phyloP scores from a whole-genome alignment of 1,140 invertebrate species.

The Hydropsyche tenuis region DNA sequence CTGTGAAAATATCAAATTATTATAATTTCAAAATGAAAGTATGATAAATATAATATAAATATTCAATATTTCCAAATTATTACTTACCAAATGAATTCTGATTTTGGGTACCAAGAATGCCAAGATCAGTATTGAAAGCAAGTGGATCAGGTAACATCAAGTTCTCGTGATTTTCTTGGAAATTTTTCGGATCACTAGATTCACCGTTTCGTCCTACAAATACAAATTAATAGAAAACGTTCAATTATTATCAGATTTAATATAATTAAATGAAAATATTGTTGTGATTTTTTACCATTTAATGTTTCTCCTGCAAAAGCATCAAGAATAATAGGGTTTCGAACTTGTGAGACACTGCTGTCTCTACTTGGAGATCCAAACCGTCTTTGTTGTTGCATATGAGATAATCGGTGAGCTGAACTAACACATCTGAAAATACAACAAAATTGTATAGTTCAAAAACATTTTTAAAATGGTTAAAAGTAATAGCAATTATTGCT shows the following conservation, averaged over 20 bases:
- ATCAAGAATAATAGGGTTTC: constrained; percentile 42
- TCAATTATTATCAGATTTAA: constrained; percentile 1
- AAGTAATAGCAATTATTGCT: background rate
- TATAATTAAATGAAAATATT: background rate
- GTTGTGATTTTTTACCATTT: constrained; percentile 33
- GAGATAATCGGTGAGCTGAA: constrained; percentile 44
- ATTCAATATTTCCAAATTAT: background rate
- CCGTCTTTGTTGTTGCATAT: constrained; percentile 46
- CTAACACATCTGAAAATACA: constrained; percentile 45
- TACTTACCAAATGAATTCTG: constrained; percentile 31
- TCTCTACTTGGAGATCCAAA: constrained; percentile 44
- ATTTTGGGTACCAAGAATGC: constrained; percentile 26
- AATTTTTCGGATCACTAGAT: constrained; percentile 58
- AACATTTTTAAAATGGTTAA: background rate
- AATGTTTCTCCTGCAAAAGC: constrained; percentile 42
- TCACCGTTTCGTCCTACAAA: constrained; percentile 57
- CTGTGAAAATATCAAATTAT: constrained; percentile 34
- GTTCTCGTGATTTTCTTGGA: constrained; percentile 52
- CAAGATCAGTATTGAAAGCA: constrained; percentile 52
- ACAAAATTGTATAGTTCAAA: background rate
- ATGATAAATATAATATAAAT: background rate
- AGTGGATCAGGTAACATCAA: constrained; percentile 53
- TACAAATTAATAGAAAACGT: constrained; percentile 13
- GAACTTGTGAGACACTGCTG: constrained; percentile 17
- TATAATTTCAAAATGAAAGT: background rate